phyloP scores from a whole-genome alignment of 2,113 vertebrate genomes.

The Lynx canadensis region DNA sequence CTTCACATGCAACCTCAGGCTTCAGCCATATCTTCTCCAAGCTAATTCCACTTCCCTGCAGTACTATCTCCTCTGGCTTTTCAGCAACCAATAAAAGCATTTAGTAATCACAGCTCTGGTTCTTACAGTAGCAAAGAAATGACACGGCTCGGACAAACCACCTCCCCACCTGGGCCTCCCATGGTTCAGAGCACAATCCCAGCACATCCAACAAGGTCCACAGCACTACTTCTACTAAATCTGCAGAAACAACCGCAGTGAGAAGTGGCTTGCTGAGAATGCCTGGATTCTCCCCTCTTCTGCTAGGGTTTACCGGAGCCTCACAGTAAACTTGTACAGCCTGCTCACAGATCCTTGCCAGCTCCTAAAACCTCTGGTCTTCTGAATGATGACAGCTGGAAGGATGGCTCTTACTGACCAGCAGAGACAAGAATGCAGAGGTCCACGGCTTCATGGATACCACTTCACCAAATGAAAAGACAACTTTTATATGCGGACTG shows the following conservation, averaged over 20 bases:
- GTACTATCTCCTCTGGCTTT: slow-evolving; percentile 94
- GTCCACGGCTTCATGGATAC: slow-evolving; percentile 81
- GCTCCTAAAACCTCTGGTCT: slow-evolving; percentile 91
- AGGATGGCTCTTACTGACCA: slow-evolving; percentile 96
- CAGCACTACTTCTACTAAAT: slow-evolving; percentile 90
- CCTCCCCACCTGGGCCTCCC: slow-evolving; percentile 84
- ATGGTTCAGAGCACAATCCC: slow-evolving; percentile 81
- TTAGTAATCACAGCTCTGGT: slow-evolving; percentile 88
- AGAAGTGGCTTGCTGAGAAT: slow-evolving; percentile 93
- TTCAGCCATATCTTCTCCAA: slow-evolving; percentile 95
- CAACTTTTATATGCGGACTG: slow-evolving; percentile 85
- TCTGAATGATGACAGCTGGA: slow-evolving; percentile 96
- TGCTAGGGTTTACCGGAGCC: slow-evolving; percentile 93
- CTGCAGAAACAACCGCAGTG: slow-evolving; percentile 86
- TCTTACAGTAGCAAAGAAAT: slow-evolving; percentile 83
- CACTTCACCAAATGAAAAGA: slow-evolving; percentile 82
- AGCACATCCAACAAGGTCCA: slow-evolving; percentile 84
- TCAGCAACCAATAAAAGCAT: slow-evolving; percentile 95
- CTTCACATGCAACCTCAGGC: slow-evolving; percentile 93
- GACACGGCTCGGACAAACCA: slow-evolving; percentile 82
- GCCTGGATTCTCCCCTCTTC: slow-evolving; percentile 78
- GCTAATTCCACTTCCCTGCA: slow-evolving; percentile 94
- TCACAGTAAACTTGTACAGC: slow-evolving; percentile 97
- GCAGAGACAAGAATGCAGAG: slow-evolving; percentile 77
- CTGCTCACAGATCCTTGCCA: slow-evolving; percentile 95